Percentiles rank a stretch among this genome's conserved stretches.
Conservation (phyloP, 2,113 vertebrate genomes). For the Saimiri boliviensis region DNA sequence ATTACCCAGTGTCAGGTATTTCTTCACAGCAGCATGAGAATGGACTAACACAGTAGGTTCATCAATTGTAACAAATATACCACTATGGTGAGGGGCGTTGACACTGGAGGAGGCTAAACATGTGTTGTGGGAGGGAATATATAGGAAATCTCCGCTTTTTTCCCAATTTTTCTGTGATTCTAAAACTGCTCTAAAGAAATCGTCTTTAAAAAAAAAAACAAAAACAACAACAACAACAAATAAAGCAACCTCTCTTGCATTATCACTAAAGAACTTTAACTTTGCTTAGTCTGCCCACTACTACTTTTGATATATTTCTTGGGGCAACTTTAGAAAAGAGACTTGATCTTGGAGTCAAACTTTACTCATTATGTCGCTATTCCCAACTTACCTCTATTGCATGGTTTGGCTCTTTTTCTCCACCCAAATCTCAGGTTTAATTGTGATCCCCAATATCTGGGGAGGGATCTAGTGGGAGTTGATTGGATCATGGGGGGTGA, state of each 20-base stretch:
- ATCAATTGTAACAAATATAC: too few species aligned
- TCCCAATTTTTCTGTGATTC: background rate
- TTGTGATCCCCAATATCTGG: too few species aligned
- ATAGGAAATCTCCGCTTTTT: background rate
- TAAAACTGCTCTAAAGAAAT: background rate
- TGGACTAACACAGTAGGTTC: too few species aligned
- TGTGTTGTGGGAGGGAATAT: background rate
- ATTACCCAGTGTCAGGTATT: too few species aligned
- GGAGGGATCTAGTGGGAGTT: too few species aligned
- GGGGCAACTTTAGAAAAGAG: background rate
- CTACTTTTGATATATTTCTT: background rate
- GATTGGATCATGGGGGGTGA: too few species aligned
- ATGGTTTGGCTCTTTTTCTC: too few species aligned
- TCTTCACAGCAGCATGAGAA: too few species aligned
- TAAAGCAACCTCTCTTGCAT: background rate
- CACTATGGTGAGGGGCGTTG: too few species aligned
- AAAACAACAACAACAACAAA: background rate
- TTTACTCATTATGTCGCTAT: background rate
- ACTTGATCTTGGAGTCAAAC: background rate
- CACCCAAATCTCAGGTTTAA: too few species aligned
- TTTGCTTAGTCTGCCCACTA: background rate
- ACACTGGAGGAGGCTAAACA: background rate
- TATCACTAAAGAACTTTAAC: background rate
- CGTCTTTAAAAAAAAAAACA: background rate
- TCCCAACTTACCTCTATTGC: background rate